Evolutionary conservation across 2,888 invertebrate species (phyloP).

Genomic region (Serripes groenlandicus): DNA sequence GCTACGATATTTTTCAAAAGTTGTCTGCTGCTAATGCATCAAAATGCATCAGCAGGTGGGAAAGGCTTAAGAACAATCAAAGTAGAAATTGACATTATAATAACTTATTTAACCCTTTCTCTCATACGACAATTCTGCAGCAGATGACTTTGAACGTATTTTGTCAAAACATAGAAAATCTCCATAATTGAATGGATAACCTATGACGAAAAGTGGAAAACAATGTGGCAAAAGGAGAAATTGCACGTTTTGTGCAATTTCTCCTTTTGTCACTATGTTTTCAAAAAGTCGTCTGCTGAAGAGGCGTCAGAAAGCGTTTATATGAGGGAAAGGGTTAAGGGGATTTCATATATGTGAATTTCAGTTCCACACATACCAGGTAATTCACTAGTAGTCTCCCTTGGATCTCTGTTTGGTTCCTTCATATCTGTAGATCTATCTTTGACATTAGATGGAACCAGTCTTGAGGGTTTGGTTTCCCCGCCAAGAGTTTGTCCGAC

Average conservation of each 20-base stretch:
- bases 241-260: not conserved
- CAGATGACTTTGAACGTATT: not conserved
- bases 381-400: conserved; percentile 69
- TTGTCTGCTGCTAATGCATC: too few relatives aligned
- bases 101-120: not conserved
- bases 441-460: conserved; percentile 78
- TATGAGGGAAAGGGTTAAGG: not conserved
- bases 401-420: conserved; percentile 36
- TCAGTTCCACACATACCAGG: conserved; percentile 58
- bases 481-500: conserved; percentile 84
- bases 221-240: not conserved
- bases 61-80: too few relatives aligned
- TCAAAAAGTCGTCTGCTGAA: not conserved
- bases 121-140: not conserved
- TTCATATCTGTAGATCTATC: conserved; percentile 44
- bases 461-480: conserved; percentile 81
- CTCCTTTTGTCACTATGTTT: not conserved
- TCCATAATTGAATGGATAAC: too few relatives aligned
- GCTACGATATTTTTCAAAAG: too few relatives aligned
- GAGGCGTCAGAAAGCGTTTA: not conserved
- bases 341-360: not conserved
- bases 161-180: too few relatives aligned
- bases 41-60: too few relatives aligned
- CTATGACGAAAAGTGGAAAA: not conserved
- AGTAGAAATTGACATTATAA: too few relatives aligned